Conservation (phyloP, 2,113 vertebrate species). For the Pipa parva region DNA sequence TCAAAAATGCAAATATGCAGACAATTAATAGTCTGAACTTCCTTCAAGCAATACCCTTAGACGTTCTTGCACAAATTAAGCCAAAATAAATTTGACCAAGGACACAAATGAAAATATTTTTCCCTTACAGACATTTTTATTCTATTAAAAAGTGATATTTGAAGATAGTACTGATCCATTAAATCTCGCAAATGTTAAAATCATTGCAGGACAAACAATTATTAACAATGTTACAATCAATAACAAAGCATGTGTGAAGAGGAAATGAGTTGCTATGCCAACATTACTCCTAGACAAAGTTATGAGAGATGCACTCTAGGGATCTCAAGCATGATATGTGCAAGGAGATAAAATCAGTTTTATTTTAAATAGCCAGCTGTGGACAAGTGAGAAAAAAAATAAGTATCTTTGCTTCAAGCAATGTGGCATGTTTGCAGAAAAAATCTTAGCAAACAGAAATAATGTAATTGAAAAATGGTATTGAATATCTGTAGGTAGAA, state of each 20-base stretch:
- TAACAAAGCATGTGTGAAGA: constrained; percentile 31
- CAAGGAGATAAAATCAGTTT: constrained; percentile 17
- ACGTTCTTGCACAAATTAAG: too few species aligned
- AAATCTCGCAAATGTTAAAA: constrained; percentile 16
- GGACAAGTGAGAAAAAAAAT: constrained; percentile 10
- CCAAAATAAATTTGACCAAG: too few species aligned
- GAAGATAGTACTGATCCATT: neutral
- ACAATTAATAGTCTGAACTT: too few species aligned
- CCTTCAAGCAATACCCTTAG: too few species aligned
- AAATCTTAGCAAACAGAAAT: constrained; percentile 8
- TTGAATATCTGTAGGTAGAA: too few species aligned
- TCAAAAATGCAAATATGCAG: too few species aligned
- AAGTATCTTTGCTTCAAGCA: constrained; percentile 6
- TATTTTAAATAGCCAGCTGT: constrained; percentile 28
- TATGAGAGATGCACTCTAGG: constrained; percentile 25
- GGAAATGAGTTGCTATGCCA: constrained; percentile 33
- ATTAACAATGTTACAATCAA: constrained; percentile 33
- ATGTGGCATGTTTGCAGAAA: constrained; percentile 5
- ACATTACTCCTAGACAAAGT: constrained; percentile 38
- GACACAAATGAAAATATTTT: too few species aligned
- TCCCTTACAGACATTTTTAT: too few species aligned
- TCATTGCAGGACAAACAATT: constrained; percentile 22
- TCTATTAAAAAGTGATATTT: too few species aligned
- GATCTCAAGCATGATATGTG: constrained; percentile 26
- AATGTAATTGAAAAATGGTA: neutral